A percentile compares a stretch with the other conserved stretches of the same genome.
Evolutionary conservation across 2,888 invertebrate genomes (phyloP).

Genomic region (Strigamia maritima): DNA sequence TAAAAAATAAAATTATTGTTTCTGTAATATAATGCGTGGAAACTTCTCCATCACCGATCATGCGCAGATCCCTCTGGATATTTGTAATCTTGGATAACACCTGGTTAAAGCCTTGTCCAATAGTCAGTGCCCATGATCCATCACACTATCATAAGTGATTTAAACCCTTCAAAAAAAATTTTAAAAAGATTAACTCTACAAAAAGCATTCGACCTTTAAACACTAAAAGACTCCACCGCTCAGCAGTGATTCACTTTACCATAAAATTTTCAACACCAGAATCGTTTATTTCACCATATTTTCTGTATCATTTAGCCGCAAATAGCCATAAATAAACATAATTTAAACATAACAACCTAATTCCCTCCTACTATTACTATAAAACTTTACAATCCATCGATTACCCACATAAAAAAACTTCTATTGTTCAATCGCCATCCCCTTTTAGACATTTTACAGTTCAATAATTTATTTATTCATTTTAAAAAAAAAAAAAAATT

Average conservation of each 20-base stretch:
- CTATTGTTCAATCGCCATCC: no score
- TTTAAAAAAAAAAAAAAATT: not conserved
- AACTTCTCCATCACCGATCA: no score
- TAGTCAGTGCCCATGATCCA: no score
- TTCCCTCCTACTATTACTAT: not conserved
- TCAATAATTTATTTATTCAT: no score
- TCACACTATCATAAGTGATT: not conserved
- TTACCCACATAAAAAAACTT: no score
- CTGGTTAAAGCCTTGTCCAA: no score
- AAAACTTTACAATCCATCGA: not conserved
- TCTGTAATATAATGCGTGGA: no score
- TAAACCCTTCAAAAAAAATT: not conserved
- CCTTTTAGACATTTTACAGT: no score
- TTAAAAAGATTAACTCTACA: not conserved
- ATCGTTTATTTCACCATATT: not conserved
- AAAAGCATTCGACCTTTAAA: not conserved
- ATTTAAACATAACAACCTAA: not conserved
- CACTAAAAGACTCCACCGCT: not conserved
- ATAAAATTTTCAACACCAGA: conserved; percentile 15
- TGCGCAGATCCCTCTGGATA: no score
- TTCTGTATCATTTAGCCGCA: not conserved
- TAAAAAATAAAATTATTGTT: no score
- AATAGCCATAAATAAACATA: not conserved
- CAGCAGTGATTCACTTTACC: not conserved
- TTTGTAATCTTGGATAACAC: no score